Evolutionary conservation across 30 jellyfish, hydroid and myxozoan genomes (phyloP).

Genomic region (Sanderia malayensis): DNA sequence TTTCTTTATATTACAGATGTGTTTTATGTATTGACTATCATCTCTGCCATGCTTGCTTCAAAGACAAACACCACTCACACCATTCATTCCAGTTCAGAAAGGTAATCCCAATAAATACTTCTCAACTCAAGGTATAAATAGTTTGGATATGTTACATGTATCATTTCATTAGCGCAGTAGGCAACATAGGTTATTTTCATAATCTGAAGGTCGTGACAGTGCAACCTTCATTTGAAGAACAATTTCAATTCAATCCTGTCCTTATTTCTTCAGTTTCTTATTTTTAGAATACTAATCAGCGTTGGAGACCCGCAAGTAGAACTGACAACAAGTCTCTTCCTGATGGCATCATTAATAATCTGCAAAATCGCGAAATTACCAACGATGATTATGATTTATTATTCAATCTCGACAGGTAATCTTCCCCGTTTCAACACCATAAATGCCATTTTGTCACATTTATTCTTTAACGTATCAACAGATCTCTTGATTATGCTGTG

Average conservation of each 20-base stretch:
- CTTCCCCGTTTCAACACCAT: background rate
- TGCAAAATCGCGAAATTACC: constrained; percentile 21
- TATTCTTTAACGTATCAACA: too few relatives aligned
- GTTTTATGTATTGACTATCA: constrained; percentile 54
- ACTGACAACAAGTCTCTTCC: background rate
- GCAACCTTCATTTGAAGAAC: too few relatives aligned
- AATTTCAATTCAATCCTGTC: too few relatives aligned
- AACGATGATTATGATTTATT: constrained; percentile 33
- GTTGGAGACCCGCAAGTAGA: constrained; percentile 60
- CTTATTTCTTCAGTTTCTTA: too few relatives aligned
- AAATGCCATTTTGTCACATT: background rate
- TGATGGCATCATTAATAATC: constrained; percentile 11
- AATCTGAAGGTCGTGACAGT: too few relatives aligned
- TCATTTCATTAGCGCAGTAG: too few relatives aligned
- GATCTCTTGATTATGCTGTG: background rate
- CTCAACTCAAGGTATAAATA: background rate
- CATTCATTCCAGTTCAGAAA: constrained; percentile 64
- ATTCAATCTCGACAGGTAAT: constrained; percentile 28
- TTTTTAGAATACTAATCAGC: constrained; percentile 42
- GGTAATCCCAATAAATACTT: constrained; percentile 13
- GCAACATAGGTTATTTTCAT: too few relatives aligned
- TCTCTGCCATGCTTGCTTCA: constrained; percentile 56
- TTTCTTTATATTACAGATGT: constrained; percentile 23
- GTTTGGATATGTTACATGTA: too few relatives aligned
- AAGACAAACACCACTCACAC: constrained; percentile 22